Conservation (phyloP, 2,888 invertebrate genomes). For the Liodrosophila aerea region DNA sequence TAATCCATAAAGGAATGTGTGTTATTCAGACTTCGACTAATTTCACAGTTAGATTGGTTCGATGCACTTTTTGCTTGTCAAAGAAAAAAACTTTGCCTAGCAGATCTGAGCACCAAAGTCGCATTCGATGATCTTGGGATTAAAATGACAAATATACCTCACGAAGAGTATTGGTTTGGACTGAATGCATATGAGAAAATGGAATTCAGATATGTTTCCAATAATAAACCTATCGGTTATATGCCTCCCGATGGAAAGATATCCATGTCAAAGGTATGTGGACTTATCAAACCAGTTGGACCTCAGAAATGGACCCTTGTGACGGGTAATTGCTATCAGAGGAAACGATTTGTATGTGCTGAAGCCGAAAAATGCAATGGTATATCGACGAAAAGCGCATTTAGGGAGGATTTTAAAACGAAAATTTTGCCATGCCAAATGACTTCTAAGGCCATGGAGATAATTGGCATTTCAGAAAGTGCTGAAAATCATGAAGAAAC, state of each 20-base stretch:
- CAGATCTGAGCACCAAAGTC: background rate
- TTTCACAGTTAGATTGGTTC: constrained; percentile 24
- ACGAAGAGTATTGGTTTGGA: constrained; percentile 36
- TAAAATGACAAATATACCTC: background rate
- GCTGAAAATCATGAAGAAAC: too few species aligned
- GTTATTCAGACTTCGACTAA: background rate
- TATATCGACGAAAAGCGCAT: background rate
- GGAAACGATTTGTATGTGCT: constrained; percentile 27
- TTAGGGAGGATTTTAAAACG: background rate
- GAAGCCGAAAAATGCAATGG: constrained; percentile 20
- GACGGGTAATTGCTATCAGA: constrained; percentile 6
- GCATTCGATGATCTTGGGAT: background rate
- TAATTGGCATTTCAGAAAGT: constrained; percentile 17
- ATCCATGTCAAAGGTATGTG: constrained; percentile 10
- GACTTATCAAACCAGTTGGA: constrained; percentile 9
- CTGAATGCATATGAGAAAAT: constrained; percentile 29
- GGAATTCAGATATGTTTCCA: constrained; percentile 6
- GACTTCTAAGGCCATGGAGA: background rate
- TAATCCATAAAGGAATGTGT: background rate
- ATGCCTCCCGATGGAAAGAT: constrained; percentile 1
- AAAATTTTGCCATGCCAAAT: constrained; percentile 11
- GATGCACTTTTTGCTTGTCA: constrained; percentile 31
- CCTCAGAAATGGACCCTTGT: background rate
- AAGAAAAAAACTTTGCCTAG: constrained; percentile 29
- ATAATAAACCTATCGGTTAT: background rate